Base-by-base conservation (phyloP, 1,140 invertebrate species). In the Globodera ellingtonae region DNA sequence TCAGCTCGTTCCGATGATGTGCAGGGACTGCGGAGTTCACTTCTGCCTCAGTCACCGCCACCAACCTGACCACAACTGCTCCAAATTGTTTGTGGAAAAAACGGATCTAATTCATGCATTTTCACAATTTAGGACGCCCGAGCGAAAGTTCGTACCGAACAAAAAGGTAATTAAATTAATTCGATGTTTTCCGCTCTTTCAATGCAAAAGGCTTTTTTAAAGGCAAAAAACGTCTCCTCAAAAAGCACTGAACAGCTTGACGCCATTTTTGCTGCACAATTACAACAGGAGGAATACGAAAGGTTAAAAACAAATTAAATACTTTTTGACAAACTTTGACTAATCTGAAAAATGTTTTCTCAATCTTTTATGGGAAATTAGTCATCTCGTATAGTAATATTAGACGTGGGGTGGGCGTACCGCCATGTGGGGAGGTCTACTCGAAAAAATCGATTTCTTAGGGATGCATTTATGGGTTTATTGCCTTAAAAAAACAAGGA, bases 21-120 rank as follows among this genome's bases (percentile, higher is more conserved):
- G 75, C 69, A 66, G 24, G 0, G 48, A 66, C 1, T 77, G 75
- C 18, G 75, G 59, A 18, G 48, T 65, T 24, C 75, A 77, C 13
- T 77, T 77, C 62, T 77, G 75, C 10, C 24, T 77, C 21, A 46
- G 75, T n/a, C 75, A 77, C 67, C 75, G 75, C 10, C 75, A 77
- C 3, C 75, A 65, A 24, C 6, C n/a, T 13, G 75, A 77, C 62
- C 75, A 77, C 46, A 47, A 69, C 35, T 77, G 75, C 46, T 35
- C 65, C 18, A 46, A 59, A 59, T 15, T 59, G 56, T 59, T 59
- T 59, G 10, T 59, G 67, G n/a, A 21, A 9, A 35, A 67, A 13
- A 18, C n/a, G 0, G 15, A 67, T 21, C 1, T 44, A 70, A 70
- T 44, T 18, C n/a, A 47, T 70, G 21, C n/a, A 18, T 70, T 47